Evolutionary conservation across 1,140 invertebrate species (phyloP), one percentile per base, ranked within the genome.

Genomic region (Pachypsylla venusta): DNA sequence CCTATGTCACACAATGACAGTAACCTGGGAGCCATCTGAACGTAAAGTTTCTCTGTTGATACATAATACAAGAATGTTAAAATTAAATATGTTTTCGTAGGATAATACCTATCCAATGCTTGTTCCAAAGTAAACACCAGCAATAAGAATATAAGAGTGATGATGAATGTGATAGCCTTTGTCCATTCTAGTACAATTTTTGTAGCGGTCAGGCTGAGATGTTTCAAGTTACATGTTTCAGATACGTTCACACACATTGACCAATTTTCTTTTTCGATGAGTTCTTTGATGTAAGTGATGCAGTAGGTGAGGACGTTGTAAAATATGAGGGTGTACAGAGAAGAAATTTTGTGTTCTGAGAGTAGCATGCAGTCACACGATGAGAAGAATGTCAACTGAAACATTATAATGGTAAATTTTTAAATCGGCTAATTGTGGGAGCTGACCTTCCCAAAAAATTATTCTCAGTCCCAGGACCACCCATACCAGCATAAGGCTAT

Each of bases 111-210:
- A 58, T 86, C 76, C 27, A 87, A 70, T 1, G 83, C 84, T 70
- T 85, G 82, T 68, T 86, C 83, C 27, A 87, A 67, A 14, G 82
- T 83, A 57, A 87, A 80, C 0, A 85, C 82, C 0, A 87, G 72
- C 2, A 87, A 73, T 72, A 85, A 80, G 66, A 85, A 87, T 1
- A 82, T 84, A n/a, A 85, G 74, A 2, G 84, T 88, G 24, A 87
- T 82, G 24, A 85, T 77, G 66, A 87, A 88, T 1, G 84, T 86
- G 20, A 88, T 79, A 0, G 83, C 84, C 73, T 87, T 88, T 5
- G 84, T 86, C 80, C 84, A 86, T 71, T 88, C 85, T 14, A 88
- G 74, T 5, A 86, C 83, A 57, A 87, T 82, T 71, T 87, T 87
- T 0, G 84, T 87, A 0, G 84, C 79, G 1, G 83, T 83, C 81